phyloP scores from a whole-genome alignment of 2,113 vertebrate species.

The Macquaria australasica region DNA sequence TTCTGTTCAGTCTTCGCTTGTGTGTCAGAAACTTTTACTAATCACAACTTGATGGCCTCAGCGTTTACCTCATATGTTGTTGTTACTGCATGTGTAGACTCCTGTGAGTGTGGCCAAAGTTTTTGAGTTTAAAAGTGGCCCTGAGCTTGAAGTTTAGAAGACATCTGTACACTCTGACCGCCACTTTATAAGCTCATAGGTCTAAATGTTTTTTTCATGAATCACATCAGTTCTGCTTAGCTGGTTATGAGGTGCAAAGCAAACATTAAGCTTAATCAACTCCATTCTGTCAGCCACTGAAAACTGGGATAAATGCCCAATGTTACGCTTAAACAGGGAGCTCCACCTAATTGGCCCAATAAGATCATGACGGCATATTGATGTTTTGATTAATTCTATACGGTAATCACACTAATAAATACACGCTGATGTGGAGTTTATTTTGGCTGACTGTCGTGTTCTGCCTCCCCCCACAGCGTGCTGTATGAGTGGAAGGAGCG shows the following conservation, averaged over 20 bases:
- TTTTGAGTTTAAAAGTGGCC: background rate
- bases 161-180: background rate
- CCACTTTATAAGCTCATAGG: background rate
- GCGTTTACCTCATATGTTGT: background rate
- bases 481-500: conserved; percentile 97
- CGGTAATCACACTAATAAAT: background rate
- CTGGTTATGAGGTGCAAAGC: conserved; percentile 10
- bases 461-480: conserved; percentile 82
- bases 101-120: background rate
- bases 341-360: conserved; percentile 32
- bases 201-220: background rate
- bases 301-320: conserved; percentile 25
- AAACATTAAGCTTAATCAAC: conserved; percentile 23
- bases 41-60: background rate
- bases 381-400: conserved; percentile 7
- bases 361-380: conserved; percentile 15
- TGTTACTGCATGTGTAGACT: background rate
- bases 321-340: background rate
- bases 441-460: conserved; percentile 1
- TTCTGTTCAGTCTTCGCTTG: background rate
- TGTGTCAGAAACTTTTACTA: background rate
- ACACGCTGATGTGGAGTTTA: background rate
- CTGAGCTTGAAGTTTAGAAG: background rate
- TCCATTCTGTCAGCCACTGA: conserved; percentile 6
- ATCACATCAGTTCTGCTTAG: conserved; percentile 1